phyloP scores from a whole-genome alignment of 1,140 invertebrate genomes.

The Ips nitidus region DNA sequence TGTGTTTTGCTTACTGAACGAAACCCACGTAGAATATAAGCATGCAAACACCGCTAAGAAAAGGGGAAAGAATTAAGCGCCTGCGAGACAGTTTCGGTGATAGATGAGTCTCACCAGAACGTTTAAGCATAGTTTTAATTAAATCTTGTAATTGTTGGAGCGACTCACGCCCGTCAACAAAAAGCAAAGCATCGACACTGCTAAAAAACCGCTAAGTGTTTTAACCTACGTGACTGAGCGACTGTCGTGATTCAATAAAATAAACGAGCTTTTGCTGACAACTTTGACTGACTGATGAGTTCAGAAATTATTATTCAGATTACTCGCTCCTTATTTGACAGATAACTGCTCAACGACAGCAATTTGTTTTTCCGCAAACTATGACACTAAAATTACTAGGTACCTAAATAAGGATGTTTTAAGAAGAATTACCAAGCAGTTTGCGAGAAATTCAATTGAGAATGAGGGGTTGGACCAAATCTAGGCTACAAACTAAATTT shows the following conservation, averaged over 20 bases:
- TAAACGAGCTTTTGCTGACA: slow-evolving; percentile 46
- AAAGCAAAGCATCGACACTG: slow-evolving; percentile 42
- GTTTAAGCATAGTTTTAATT: slow-evolving; percentile 53
- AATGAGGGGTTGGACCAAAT: no score
- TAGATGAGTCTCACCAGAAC: slow-evolving; percentile 51
- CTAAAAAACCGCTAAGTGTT: slow-evolving; percentile 48
- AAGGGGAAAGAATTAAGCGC: slow-evolving; percentile 46
- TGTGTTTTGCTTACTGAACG: slow-evolving; percentile 1
- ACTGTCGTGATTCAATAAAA: slow-evolving; percentile 50
- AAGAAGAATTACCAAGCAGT: no score
- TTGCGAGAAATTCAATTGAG: no score
- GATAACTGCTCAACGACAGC: slow-evolving; percentile 18
- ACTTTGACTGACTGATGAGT: slow-evolving; percentile 40
- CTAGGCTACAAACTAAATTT: no score
- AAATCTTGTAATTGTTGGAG: slow-evolving; percentile 54
- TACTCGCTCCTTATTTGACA: slow-evolving; percentile 11
- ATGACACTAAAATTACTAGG: no score
- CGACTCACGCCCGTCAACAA: slow-evolving; percentile 42
- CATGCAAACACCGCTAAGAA: slow-evolving; percentile 28
- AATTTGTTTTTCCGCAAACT: slow-evolving; percentile 6
- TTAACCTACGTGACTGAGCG: slow-evolving; percentile 46
- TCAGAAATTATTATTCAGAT: slow-evolving; percentile 37
- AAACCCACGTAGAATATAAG: not conserved
- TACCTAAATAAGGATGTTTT: no score
- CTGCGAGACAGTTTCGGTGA: slow-evolving; percentile 49